Percentiles rank a stretch among this genome's conserved stretches.
phyloP scores from a whole-genome alignment of 1,140 invertebrate genomes.

The Sycophaga agraensis region DNA sequence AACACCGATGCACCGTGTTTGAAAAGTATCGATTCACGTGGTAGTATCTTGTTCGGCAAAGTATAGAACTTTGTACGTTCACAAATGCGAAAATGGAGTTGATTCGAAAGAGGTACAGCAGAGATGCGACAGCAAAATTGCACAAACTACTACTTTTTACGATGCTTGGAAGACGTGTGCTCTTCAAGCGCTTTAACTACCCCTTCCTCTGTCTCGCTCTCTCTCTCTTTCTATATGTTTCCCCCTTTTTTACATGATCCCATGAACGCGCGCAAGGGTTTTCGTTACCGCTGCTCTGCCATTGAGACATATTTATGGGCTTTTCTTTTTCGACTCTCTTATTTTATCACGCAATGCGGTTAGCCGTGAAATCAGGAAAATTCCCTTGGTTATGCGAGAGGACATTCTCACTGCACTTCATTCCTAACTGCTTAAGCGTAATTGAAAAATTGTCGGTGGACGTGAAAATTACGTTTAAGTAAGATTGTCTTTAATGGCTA shows the following conservation, averaged over 20 bases:
- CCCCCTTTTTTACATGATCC: conserved; percentile 9
- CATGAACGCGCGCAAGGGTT: background rate
- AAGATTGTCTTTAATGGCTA: background rate
- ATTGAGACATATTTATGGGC: background rate
- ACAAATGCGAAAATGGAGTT: background rate
- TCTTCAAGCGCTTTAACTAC: too few species aligned
- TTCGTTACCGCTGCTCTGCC: too few species aligned
- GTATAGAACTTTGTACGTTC: background rate
- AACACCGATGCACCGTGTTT: conserved; percentile 14
- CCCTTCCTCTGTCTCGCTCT: conserved; percentile 10
- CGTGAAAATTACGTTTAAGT: background rate
- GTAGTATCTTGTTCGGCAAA: conserved; percentile 23
- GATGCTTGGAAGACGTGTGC: conserved; percentile 12
- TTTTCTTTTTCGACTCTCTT: background rate
- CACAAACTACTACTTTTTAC: background rate
- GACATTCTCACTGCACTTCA: background rate
- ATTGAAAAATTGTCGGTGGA: too few species aligned
- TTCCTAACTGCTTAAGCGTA: background rate
- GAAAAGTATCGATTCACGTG: conserved; percentile 13
- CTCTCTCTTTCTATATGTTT: conserved; percentile 5
- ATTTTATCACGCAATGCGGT: background rate
- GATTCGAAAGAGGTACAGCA: background rate
- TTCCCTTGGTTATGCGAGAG: background rate
- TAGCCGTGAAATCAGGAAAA: conserved; percentile 11
- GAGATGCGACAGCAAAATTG: background rate